These are phyloP conservation scores for Xyrauchen texanus DNA, from an alignment of 2,113 vertebrate species.

Conservation along the genomic window DNA sequence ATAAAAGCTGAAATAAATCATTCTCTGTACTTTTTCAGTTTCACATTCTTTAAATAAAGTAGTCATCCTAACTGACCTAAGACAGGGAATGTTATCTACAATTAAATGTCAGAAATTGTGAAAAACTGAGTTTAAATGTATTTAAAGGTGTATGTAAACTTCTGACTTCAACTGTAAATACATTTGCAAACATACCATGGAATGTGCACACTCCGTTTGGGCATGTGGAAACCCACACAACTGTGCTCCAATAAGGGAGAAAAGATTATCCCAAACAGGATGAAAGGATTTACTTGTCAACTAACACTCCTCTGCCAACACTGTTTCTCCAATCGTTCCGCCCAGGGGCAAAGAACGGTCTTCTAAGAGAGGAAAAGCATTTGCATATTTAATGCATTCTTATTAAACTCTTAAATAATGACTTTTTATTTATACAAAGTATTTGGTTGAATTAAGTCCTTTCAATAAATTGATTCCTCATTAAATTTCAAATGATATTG, in stretches of 20 bases:
- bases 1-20: too few species aligned
- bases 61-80: too few species aligned
- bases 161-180: not conserved
- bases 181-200: not conserved
- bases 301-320: not conserved
- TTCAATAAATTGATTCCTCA: constrained; percentile 16
- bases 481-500: constrained; percentile 23
- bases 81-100: too few species aligned
- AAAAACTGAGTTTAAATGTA: too few species aligned
- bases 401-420: constrained; percentile 16
- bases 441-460: constrained; percentile 6
- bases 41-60: too few species aligned
- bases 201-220: constrained; percentile 9
- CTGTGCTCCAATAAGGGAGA: not conserved
- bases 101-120: too few species aligned
- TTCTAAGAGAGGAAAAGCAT: not conserved
- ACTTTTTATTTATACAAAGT: constrained; percentile 14
- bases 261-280: constrained; percentile 22
- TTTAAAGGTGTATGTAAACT: too few species aligned
- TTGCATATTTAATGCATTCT: constrained; percentile 8
- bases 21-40: too few species aligned
- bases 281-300: constrained; percentile 37
- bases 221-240: constrained; percentile 11
- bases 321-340: constrained; percentile 1
- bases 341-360: not conserved